These are phyloP conservation scores for Bathynomus jamesi DNA, from an alignment of 1,140 invertebrate genomes.

Conservation along the genomic window DNA sequence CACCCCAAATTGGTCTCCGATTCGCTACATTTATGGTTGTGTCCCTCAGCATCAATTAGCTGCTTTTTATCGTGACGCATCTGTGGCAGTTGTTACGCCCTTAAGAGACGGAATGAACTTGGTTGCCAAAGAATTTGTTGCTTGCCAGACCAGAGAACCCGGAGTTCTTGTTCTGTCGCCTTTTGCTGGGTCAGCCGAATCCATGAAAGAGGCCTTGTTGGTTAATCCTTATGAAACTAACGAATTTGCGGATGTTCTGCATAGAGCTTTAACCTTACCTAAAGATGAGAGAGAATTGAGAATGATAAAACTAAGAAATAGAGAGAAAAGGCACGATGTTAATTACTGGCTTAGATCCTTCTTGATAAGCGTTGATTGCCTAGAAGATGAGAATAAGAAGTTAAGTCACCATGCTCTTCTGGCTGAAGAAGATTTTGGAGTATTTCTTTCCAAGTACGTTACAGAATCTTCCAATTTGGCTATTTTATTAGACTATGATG, in stretches of 20 bases:
- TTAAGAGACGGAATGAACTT: constrained; percentile 87
- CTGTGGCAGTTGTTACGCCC: constrained; percentile 77
- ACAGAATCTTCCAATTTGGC: constrained; percentile 75
- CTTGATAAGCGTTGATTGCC: constrained; percentile 46
- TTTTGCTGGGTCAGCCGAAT: constrained; percentile 53
- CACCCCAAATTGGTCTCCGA: constrained; percentile 76
- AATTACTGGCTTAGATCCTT: constrained; percentile 83
- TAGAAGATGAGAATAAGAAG: constrained; percentile 40
- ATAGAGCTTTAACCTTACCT: constrained; percentile 78
- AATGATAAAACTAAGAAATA: constrained; percentile 71
- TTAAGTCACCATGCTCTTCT: constrained; percentile 60
- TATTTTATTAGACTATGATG: constrained; percentile 78
- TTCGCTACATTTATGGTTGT: constrained; percentile 81
- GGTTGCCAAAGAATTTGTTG: constrained; percentile 86
- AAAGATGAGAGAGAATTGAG: constrained; percentile 74
- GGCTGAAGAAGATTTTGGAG: constrained; percentile 41
- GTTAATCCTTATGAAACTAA: constrained; percentile 86
- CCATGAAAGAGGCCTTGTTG: constrained; percentile 50
- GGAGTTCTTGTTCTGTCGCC: constrained; percentile 82
- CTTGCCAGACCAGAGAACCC: constrained; percentile 73
- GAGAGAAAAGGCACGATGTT: constrained; percentile 67
- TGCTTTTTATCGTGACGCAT: constrained; percentile 66
- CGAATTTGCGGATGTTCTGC: constrained; percentile 74
- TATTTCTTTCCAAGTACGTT: constrained; percentile 58
- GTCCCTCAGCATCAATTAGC: constrained; percentile 72